Conservation (phyloP, 2,113 vertebrate genomes). For the Accipiter cooperii region DNA sequence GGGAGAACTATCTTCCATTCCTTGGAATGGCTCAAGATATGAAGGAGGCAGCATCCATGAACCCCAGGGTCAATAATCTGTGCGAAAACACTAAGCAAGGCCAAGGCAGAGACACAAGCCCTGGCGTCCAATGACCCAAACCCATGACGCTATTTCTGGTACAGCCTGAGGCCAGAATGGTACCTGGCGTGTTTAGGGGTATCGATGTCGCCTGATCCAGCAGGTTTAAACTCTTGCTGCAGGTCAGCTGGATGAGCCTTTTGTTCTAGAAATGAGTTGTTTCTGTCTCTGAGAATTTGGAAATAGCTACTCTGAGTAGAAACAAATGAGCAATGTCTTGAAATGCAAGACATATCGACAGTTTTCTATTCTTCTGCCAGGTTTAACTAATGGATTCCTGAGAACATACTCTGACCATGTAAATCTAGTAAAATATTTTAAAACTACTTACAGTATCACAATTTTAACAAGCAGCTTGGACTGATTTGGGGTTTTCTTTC, state of each 20-base stretch:
- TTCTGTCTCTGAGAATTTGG: not conserved
- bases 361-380: not conserved
- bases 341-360: not conserved
- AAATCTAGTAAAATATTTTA: not conserved
- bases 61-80: not conserved
- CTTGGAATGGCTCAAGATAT: not conserved
- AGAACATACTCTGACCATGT: not conserved
- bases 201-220: accelerated
- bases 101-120: not conserved
- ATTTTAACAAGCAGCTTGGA: not conserved
- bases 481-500: not conserved
- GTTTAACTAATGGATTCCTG: not conserved
- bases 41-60: not conserved
- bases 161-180: not conserved
- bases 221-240: not conserved
- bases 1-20: not conserved
- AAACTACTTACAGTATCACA: not conserved
- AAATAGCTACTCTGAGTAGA: not conserved
- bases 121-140: not conserved
- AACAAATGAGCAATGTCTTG: not conserved
- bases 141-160: not conserved
- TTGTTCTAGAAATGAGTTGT: not conserved
- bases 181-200: not conserved
- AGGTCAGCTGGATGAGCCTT: not conserved
- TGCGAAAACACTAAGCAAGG: not conserved